Evolutionary conservation across 37 sponge, comb jelly and placozoan genomes (phyloP), one percentile per base, ranked within the genome.

Genomic region (Oopsacas minuta): DNA sequence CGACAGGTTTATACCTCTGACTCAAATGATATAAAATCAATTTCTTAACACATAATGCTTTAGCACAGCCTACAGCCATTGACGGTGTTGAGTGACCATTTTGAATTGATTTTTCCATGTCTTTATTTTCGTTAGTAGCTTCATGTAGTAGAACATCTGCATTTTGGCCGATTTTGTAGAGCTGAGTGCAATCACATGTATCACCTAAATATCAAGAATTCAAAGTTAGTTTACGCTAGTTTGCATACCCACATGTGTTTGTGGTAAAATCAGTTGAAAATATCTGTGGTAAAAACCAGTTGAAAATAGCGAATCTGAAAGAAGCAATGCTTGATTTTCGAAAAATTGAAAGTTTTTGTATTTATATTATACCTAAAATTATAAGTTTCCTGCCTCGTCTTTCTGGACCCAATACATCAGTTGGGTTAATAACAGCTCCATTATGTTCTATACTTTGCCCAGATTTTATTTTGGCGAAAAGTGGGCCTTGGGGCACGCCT

Each of bases 21-120:
- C 92, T 92, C 49, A 95, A 92, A 86, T 95, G 95, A 25, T 90
- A 92, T 81, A 95, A 83, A 0, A 95, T 89, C 39, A 95, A 84
- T 81, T 86, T 75, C 37, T 38, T 85, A 0, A 88, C 92, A 36
- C 83, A 38, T 0, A 95, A 51, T 30, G 36, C 49, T 32, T 52
- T 35, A 37, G 91, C 91, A 85, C 92, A 95, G 0, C 61, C 52
- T 17, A 87, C 92, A 35, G 95, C 95, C 95, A 95, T 95, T 0
- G 86, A 92, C 32, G 95, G 92, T n/a, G 95, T 95, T 0, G 95
- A 95, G 84, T 95, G 95, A 0, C 95, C 95, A 90, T 88, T 89
- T 28, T 86, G 88, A 37, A 88, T 61, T 35, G 90, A 86, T 81
- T 88, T 88, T 25, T 83, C 88, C 15, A 86, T 81, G 38, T 87